A percentile compares a stretch with the other conserved stretches of the same genome.
phyloP scores from a whole-genome alignment of 2,113 vertebrate genomes.

The Vulpes ferrilata region DNA sequence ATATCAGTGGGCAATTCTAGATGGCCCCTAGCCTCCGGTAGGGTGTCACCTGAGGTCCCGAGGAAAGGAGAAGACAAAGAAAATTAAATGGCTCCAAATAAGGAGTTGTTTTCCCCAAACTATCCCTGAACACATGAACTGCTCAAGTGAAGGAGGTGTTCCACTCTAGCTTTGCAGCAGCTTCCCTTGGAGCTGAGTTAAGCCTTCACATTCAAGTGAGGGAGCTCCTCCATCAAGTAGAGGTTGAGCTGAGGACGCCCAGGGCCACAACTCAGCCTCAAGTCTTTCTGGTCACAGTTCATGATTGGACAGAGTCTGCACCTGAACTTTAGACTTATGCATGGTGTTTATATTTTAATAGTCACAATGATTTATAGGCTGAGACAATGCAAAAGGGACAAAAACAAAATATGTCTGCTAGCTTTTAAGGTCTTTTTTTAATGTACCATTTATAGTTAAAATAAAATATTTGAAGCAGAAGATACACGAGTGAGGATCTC shows the following conservation, averaged over 20 bases:
- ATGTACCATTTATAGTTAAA: not conserved
- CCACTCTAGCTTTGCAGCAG: not conserved
- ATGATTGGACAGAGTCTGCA: not conserved
- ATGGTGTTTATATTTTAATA: not conserved
- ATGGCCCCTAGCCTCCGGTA: not conserved
- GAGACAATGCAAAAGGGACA: not conserved
- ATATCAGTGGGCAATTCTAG: not conserved
- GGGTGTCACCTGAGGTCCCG: not conserved
- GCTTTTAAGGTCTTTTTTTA: constrained; percentile 19
- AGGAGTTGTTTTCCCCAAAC: not conserved
- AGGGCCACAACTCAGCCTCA: not conserved
- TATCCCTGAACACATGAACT: not conserved
- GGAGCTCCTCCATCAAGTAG: not conserved
- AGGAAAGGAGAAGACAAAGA: not conserved
- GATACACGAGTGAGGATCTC: not conserved
- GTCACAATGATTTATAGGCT: not conserved
- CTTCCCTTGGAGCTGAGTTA: not conserved
- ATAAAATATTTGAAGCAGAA: constrained; percentile 45
- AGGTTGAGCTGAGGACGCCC: not conserved
- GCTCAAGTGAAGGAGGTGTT: not conserved
- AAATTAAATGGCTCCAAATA: not conserved
- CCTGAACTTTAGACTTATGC: not conserved
- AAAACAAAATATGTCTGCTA: not conserved
- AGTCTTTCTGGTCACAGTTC: not conserved
- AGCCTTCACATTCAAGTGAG: not conserved